A percentile compares a stretch with the other conserved stretches of the same genome.
phyloP scores from a whole-genome alignment of 2,797 vertebrate genomes.

The Gymnopithys bicolor region DNA sequence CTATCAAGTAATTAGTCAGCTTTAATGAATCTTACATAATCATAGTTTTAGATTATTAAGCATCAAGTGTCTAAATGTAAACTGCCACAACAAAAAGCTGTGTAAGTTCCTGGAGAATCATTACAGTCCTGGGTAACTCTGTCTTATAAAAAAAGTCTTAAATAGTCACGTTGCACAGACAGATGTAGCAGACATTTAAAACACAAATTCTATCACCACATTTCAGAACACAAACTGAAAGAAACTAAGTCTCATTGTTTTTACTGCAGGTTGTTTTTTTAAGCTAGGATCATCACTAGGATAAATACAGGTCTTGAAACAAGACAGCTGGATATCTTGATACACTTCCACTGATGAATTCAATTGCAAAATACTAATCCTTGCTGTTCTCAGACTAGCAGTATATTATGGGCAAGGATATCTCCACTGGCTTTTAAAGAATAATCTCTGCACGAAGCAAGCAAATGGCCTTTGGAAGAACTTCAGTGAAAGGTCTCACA shows the following conservation, averaged over 20 bases:
- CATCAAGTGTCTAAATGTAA: background rate
- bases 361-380: background rate
- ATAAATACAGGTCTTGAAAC: constrained; percentile 1
- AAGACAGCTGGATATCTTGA: background rate
- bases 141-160: background rate
- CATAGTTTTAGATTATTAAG: background rate
- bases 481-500: background rate
- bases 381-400: background rate
- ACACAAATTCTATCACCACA: background rate
- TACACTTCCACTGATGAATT: background rate
- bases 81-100: background rate
- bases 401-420: background rate
- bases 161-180: background rate
- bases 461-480: background rate
- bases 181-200: background rate
- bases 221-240: background rate
- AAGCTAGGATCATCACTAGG: background rate
- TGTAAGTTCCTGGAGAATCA: background rate
- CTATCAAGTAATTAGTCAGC: background rate
- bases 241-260: background rate
- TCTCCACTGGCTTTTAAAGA: background rate
- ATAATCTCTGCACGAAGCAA: background rate
- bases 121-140: background rate
- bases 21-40: background rate
- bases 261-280: background rate